These are phyloP conservation scores for Melopsittacus undulatus DNA, from an alignment of 2,797 vertebrate genomes.

Conservation along the genomic window DNA sequence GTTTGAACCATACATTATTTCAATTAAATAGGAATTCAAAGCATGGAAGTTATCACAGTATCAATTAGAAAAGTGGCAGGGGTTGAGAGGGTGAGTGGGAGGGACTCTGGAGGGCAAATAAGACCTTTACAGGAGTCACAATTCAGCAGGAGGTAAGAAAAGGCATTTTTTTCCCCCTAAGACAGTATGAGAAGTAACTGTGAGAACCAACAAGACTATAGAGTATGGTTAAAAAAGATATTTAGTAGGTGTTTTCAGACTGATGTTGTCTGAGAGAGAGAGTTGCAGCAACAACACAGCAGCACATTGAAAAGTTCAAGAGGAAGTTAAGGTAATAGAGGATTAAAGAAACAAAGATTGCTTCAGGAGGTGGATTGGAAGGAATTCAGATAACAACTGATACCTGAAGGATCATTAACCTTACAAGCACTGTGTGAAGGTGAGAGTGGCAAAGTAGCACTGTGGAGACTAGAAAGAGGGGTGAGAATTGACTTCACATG, in stretches of 20 bases:
- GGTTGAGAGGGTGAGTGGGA: accelerated
- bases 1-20: neutral
- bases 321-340: slow-evolving; percentile 3
- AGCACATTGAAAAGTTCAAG: neutral
- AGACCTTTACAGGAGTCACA: neutral
- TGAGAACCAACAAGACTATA: neutral
- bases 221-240: neutral
- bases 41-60: neutral
- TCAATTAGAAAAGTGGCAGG: neutral
- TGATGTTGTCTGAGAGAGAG: neutral
- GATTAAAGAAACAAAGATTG: slow-evolving; percentile 35
- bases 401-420: slow-evolving; percentile 35
- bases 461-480: neutral
- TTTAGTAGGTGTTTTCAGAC: neutral
- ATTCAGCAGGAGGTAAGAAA: neutral
- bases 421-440: neutral
- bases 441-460: neutral
- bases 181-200: neutral
- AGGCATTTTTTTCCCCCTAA: neutral
- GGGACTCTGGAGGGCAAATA: neutral
- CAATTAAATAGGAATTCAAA: neutral
- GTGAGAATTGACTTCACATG: neutral
- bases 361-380: slow-evolving; percentile 25
- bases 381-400: slow-evolving; percentile 38
- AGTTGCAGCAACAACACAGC: neutral